Base-by-base conservation (phyloP, 2,888 invertebrate species). In the Incurvaria masculella region DNA sequence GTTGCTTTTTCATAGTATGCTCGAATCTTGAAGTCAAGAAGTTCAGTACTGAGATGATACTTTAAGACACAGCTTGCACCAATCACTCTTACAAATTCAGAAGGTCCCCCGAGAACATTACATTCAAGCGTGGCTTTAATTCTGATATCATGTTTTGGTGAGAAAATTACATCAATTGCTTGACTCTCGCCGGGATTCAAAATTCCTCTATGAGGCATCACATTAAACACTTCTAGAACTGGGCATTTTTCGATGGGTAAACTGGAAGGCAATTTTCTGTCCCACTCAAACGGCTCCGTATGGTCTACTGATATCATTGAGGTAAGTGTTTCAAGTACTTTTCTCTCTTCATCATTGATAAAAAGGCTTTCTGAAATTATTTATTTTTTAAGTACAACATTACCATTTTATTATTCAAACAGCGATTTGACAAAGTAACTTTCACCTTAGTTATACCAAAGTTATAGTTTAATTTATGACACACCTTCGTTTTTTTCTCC, bases 101-200 rank as follows among this genome's bases (percentile, higher is more conserved):
- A 57, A 2, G 81, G 82, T 1, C 86, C 86, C 8, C 81, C 83
- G 27, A 78, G 57, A 21, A 85, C 74, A 53, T 80, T 70, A 57
- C 82, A 84, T 50, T 78, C 65, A 1, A 80, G 63, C 21, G 61
- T 56, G n/a, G 78, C 81, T 47, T 65, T 64, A 2, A 83, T 61
- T 46, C 58, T 68, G 6, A 73, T 70, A 54, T 81, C 72, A 4
- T 53, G 50, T 49, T 62, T 66, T 2, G 81, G 80, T 51, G 63
- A 68, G 53, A 81, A 81, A 47, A 72, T 69, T 2, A 83, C 64
- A 44, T 78, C 72, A 43, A 81, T 56, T 47, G 71, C 62, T 58
- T 79, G 76, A 46, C 65, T 60, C 62, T 82, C 81, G 55, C 66
- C 73, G 3, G 83, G 80, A 51, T 74, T 72, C 23, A 84, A 63